Evolutionary conservation across 1,140 invertebrate species (phyloP), one percentile per base, ranked within the genome.

Genomic region (Tetramorium parvispinum): DNA sequence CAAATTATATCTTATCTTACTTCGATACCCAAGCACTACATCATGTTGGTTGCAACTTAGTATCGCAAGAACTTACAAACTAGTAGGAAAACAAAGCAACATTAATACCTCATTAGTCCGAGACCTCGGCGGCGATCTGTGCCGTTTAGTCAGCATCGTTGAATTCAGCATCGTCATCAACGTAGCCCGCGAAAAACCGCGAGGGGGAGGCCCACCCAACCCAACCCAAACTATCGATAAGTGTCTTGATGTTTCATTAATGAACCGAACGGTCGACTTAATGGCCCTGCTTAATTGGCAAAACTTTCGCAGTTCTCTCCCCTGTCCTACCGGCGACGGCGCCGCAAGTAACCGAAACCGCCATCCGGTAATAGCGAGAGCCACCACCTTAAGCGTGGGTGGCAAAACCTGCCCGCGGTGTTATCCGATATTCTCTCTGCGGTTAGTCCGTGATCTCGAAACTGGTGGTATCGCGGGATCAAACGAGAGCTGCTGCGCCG

Each of bases 351-450:
- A 68, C 73, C 46, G 21, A 49, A 43, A 57, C 49, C 73, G 53
- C 51, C 32, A 55, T 24, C 24, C 75, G 51, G 55, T 86, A 77
- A 46, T 66, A 70, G 66, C 61, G n/a, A 49, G 61, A 57, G 68
- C 63, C 73, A 49, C 46, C 59, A 37, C 59, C 83, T 53, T 73
- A 70, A 53, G 87, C 53, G 75, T 73, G 81, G 85, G 85, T 83
- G 78, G 85, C 88, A 89, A 89, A 89, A 89, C 88, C 85, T 83
- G 88, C 83, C 71, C 63, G 85, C 79, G 77, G 77, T 81, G 88
- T 89, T 90, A 90, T 90, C 89, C 88, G 88, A 90, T 87, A 90
- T 90, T 90, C 89, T 90, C 89, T 90, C 85, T 90, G 78, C 77
- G 89, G 88, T 82, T 76, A 87, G 79, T 90, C 89, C 89, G 76